A percentile compares a stretch with the other conserved stretches of the same genome.
Evolutionary conservation across 2,888 invertebrate genomes (phyloP).

Genomic region (Andrena bicolor): DNA sequence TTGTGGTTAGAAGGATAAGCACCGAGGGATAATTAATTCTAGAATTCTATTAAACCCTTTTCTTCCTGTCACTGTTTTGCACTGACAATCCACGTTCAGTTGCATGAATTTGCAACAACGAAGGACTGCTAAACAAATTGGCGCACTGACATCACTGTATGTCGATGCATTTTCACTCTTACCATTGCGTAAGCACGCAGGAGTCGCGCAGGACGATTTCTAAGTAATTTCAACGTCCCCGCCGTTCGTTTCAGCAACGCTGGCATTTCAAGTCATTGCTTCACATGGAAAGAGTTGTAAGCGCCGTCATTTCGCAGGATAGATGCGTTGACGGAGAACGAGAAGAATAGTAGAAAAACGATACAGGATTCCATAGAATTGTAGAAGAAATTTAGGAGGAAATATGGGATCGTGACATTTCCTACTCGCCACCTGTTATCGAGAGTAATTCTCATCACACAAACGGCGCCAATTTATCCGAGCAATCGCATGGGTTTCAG

Average conservation of each 20-base stretch:
- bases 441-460: constrained; percentile 2
- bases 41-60: constrained; percentile 16
- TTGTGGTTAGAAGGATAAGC: constrained; percentile 14
- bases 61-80: background rate
- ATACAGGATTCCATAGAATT: background rate
- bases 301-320: background rate
- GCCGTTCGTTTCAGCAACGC: constrained; percentile 38
- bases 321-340: background rate
- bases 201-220: constrained; percentile 52
- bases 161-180: constrained; percentile 58
- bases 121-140: background rate
- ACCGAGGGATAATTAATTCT: constrained; percentile 50
- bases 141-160: constrained; percentile 11
- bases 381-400: no score
- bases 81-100: background rate
- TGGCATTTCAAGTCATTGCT: constrained; percentile 28
- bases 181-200: constrained; percentile 45
- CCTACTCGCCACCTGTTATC: background rate
- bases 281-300: constrained; percentile 13
- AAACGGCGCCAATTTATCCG: constrained; percentile 11
- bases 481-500: constrained; percentile 29
- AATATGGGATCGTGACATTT: background rate
- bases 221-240: constrained; percentile 52
- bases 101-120: background rate
- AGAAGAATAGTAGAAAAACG: background rate